These are phyloP conservation scores for Phyto melanocephala DNA, from an alignment of 2,888 invertebrate genomes.

Conservation along the genomic window DNA sequence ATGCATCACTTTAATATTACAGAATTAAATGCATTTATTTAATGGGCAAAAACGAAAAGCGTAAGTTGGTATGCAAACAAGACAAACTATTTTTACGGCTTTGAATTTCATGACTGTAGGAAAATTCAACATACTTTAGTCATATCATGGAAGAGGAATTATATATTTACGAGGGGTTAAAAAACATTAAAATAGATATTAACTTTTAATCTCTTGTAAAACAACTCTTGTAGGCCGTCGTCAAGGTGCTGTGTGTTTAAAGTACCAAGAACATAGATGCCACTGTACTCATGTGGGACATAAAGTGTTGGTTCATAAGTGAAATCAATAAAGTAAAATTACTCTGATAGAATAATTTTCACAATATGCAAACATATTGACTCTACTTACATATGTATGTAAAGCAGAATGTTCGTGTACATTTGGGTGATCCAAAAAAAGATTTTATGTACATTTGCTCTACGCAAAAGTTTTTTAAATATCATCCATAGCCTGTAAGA, in stretches of 20 bases:
- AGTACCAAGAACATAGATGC: not conserved
- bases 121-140: not conserved
- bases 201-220: not conserved
- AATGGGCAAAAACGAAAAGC: not conserved
- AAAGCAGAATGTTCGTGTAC: not conserved
- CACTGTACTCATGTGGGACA: not conserved
- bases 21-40: not conserved
- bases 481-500: no score
- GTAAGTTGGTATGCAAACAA: not conserved
- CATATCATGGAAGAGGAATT: not conserved
- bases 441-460: no score
- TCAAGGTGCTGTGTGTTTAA: not conserved
- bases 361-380: not conserved
- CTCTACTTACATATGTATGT: not conserved
- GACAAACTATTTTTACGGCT: not conserved
- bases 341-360: constrained; percentile 22
- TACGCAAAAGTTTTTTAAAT: no score
- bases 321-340: constrained; percentile 46
- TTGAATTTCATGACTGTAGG: not conserved
- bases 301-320: constrained; percentile 33
- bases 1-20: not conserved
- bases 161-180: no score
- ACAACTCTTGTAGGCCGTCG: not conserved
- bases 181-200: no score
- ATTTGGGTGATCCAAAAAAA: no score